phyloP scores from a whole-genome alignment of 2,797 vertebrate species.

The Nannoperca australis region DNA sequence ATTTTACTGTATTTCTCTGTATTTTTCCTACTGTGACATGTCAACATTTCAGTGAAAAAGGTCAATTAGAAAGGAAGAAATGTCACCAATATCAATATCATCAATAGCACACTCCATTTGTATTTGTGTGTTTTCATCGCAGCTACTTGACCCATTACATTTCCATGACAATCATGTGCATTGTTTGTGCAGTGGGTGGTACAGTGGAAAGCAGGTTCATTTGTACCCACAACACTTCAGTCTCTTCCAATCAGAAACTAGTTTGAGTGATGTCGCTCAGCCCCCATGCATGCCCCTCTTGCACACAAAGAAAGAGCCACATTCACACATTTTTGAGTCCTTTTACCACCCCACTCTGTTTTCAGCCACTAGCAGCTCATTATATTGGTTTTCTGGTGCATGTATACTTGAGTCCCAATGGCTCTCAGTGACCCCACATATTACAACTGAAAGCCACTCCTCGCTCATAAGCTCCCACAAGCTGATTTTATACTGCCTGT shows the following conservation, averaged over 20 bases:
- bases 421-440: conserved; percentile 62
- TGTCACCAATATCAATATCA: neutral
- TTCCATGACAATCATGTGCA: conserved; percentile 35
- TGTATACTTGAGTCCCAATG: conserved; percentile 55
- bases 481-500: conserved; percentile 45
- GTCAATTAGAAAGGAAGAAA: neutral
- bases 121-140: conserved; percentile 22
- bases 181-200: conserved; percentile 29
- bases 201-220: conserved; percentile 23
- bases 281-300: conserved; percentile 21
- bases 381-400: conserved; percentile 65
- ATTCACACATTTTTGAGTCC: conserved; percentile 50
- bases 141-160: conserved; percentile 31
- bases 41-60: neutral
- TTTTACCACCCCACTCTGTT: conserved; percentile 62
- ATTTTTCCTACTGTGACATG: neutral
- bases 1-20: too few species aligned
- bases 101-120: neutral
- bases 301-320: conserved; percentile 52
- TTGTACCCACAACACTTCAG: conserved; percentile 46
- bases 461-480: conserved; percentile 54
- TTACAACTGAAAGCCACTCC: conserved; percentile 61
- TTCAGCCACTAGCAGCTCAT: conserved; percentile 68
- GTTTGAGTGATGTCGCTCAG: conserved; percentile 50
- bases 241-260: conserved; percentile 45